Evolutionary conservation across 2,797 vertebrate genomes (phyloP).

Genomic region (Moxostoma hubbsi): DNA sequence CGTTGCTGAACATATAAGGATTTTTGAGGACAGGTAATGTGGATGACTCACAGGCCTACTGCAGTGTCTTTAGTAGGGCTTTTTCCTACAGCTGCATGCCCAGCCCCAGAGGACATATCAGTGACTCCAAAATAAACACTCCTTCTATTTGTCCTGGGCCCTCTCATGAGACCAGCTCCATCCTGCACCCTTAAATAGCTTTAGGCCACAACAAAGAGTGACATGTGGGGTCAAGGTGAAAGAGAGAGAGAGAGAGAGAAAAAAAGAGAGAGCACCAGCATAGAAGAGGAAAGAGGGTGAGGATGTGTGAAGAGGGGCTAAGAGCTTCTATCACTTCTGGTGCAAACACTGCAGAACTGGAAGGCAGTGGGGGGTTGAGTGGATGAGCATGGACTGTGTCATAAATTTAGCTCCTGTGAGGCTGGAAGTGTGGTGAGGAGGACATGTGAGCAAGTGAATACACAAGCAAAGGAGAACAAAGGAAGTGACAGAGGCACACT

Average conservation of each 20-base stretch:
- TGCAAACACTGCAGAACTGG: conserved; percentile 50
- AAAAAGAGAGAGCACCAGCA: conserved; percentile 54
- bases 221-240: conserved; percentile 59
- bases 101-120: conserved; percentile 48
- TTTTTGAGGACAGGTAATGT: conserved; percentile 22
- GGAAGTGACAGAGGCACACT: conserved; percentile 64
- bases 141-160: conserved; percentile 53
- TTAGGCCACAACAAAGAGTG: conserved; percentile 64
- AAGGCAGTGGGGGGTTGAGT: not conserved
- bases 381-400: conserved; percentile 38
- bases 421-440: conserved; percentile 56
- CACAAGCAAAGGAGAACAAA: conserved; percentile 52
- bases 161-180: conserved; percentile 54
- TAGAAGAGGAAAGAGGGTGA: conserved; percentile 39
- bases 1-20: not conserved
- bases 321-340: conserved; percentile 73
- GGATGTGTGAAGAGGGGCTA: conserved; percentile 66
- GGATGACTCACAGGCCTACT: conserved; percentile 19
- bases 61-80: conserved; percentile 21
- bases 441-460: conserved; percentile 35
- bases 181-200: conserved; percentile 65
- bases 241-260: conserved; percentile 1
- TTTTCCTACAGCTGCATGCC: conserved; percentile 49
- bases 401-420: conserved; percentile 70
- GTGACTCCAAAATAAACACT: conserved; percentile 55